Base-by-base conservation (phyloP, 2,888 invertebrate species). In the Reticulitermes lucifugus region DNA sequence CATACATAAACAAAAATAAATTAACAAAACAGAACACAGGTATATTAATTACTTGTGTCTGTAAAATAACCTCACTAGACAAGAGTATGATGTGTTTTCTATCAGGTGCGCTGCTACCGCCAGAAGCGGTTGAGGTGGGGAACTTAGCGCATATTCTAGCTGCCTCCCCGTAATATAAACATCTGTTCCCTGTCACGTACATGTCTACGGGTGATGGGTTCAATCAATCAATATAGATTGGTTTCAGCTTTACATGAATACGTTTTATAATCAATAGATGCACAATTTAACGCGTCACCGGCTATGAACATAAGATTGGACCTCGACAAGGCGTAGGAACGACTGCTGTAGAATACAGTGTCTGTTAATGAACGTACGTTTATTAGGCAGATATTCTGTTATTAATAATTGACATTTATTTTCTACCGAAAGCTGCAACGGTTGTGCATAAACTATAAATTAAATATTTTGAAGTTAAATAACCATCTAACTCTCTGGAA, bases 171-270 rank as follows among this genome's bases (percentile, higher is more conserved):
- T 77, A 77, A 77, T 77, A 77, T 35, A 83, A 71, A 84, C 84
- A 84, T 60, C 84, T 84, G 84, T 84, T 84, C 43, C 41, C 55
- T 75, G 83, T 65, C 83, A 73, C n/a, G 83, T 46, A 83, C 83
- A 75, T 46, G 83, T 75, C 83, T 59, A 59, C 79, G 59, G 35
- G 84, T 84, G 84, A 84, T 79, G 60, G 83, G 22, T 0, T 9
- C 51, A 14, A 83, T 83, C 75, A 70, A 73, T 84, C 84, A 84
- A 77, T 7, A 46, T 9, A 41, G 46, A 77, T 77, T 77, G 77
- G 22, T n/a, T 77, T 22, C 77, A 77, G 77, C 77, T 46, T 41
- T 73, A 41, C 35, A 14, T 70, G 25, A 70, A 29, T 70, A 70
- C 70, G 18, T 55, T 18, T 55, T 55, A 18, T 55, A 55, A 55